A percentile compares a stretch with the other conserved stretches of the same genome.
Conservation (phyloP, 1,140 invertebrate species). For the Penaeus japonicus region DNA sequence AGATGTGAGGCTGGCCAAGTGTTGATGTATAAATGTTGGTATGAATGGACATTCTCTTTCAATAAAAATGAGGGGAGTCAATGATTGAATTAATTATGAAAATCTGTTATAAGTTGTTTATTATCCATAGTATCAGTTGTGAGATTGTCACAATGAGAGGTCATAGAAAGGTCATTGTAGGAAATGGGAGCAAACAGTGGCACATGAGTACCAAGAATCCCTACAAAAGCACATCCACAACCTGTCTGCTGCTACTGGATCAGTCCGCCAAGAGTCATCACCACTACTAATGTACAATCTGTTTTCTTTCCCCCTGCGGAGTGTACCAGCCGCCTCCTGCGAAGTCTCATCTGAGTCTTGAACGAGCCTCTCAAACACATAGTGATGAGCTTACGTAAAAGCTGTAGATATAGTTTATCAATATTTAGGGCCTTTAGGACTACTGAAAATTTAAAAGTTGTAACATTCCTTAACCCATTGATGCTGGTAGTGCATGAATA, state of each 20-base stretch:
- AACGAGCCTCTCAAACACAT: slow-evolving; percentile 19
- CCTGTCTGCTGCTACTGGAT: neutral
- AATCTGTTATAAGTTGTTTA: neutral
- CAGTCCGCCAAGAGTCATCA: slow-evolving; percentile 18
- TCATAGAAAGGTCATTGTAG: neutral
- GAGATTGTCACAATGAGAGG: neutral
- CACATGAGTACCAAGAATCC: neutral
- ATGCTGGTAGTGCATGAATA: neutral
- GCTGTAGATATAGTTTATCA: too few species aligned
- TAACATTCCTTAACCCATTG: neutral
- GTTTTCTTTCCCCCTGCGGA: slow-evolving; percentile 52
- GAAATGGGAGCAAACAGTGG: neutral
- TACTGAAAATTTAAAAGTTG: neutral
- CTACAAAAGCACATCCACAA: neutral
- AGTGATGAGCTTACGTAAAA: too few species aligned
- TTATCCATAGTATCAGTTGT: neutral
- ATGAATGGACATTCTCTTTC: slow-evolving; percentile 37
- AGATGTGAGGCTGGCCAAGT: slow-evolving; percentile 6
- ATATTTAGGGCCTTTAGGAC: too few species aligned
- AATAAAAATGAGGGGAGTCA: neutral
- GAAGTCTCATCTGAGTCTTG: slow-evolving; percentile 33
- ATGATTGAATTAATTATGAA: neutral
- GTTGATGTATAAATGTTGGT: slow-evolving; percentile 28
- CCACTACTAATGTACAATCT: slow-evolving; percentile 51
- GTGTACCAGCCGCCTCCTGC: slow-evolving; percentile 23